phyloP scores from a whole-genome alignment of 2,888 invertebrate genomes.

The Gastracanthus pulcherrimus region DNA sequence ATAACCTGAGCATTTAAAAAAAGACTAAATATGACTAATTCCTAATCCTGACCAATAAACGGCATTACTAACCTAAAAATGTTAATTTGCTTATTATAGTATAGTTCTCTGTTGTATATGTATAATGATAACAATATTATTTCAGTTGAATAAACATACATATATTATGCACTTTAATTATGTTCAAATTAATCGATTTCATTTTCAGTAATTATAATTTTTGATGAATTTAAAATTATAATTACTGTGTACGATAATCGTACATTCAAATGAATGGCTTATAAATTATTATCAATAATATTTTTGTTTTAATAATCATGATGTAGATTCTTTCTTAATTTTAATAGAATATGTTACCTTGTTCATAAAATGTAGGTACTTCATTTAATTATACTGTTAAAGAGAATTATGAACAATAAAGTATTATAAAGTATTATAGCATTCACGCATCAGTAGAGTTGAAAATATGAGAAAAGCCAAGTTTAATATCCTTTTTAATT shows the following conservation, averaged over 20 bases:
- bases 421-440: too few relatives aligned
- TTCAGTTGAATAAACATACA: constrained; percentile 5
- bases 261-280: too few relatives aligned
- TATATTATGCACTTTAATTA: background rate
- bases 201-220: background rate
- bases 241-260: background rate
- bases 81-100: background rate
- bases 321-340: background rate
- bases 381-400: background rate
- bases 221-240: background rate
- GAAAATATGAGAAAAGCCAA: too few relatives aligned
- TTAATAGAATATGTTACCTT: background rate
- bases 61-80: too few relatives aligned
- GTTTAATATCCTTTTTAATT: too few relatives aligned
- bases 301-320: background rate
- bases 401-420: background rate
- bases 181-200: background rate
- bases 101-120: background rate
- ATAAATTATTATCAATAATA: background rate
- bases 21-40: too few relatives aligned
- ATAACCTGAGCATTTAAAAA: too few relatives aligned
- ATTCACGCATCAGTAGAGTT: too few relatives aligned
- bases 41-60: too few relatives aligned
- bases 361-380: background rate
- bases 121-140: background rate